Evolutionary conservation across 2,888 invertebrate species (phyloP).

Genomic region (Apamea epomidion): DNA sequence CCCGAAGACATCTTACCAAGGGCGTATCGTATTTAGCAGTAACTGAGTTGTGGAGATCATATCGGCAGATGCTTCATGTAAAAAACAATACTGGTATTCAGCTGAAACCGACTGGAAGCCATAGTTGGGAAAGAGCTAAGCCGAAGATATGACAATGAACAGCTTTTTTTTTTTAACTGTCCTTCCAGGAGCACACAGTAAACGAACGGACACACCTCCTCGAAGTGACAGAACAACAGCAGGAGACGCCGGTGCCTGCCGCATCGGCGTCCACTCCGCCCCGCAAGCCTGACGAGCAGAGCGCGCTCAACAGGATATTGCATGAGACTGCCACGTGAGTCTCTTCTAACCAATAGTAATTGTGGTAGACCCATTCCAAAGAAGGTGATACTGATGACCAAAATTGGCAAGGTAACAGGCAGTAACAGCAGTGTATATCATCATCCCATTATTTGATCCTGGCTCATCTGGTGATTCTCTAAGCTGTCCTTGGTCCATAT

Average conservation of each 20-base stretch:
- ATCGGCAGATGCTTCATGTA: neutral
- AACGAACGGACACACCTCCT: constrained; percentile 95
- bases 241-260: constrained; percentile 92
- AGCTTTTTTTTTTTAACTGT: neutral
- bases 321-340: constrained; percentile 97
- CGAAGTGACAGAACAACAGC: constrained; percentile 93
- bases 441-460: neutral
- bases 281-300: constrained; percentile 97
- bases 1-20: too few species aligned
- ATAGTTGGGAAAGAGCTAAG: neutral
- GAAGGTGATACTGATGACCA: neutral
- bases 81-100: neutral
- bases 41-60: neutral
- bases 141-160: neutral
- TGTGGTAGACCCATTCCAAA: neutral
- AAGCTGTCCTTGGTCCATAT: neutral
- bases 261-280: constrained; percentile 91
- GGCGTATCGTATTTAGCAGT: neutral
- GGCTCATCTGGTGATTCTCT: neutral
- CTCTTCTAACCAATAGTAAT: neutral
- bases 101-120: neutral
- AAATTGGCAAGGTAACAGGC: neutral
- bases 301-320: constrained; percentile 96
- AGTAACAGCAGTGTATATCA: neutral
- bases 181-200: constrained; percentile 85